phyloP scores from a whole-genome alignment of 2,888 invertebrate species.

The Chrysolina americana region DNA sequence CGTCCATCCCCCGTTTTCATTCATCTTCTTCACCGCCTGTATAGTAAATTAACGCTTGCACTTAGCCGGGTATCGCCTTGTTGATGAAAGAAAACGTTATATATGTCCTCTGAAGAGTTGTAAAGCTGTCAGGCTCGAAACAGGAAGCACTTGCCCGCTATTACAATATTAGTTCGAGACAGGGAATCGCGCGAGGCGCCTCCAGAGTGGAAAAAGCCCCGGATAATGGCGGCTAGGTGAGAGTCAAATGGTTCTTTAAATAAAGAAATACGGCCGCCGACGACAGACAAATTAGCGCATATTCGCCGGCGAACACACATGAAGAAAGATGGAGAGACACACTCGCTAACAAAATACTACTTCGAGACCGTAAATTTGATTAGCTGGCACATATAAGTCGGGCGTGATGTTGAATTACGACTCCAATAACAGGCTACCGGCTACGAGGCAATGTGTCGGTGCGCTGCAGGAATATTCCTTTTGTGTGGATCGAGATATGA shows the following conservation, averaged over 20 bases:
- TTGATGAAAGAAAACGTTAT: slow-evolving; percentile 67
- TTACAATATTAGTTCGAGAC: slow-evolving; percentile 62
- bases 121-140: slow-evolving; percentile 66
- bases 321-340: slow-evolving; percentile 61
- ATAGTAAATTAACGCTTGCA: slow-evolving; percentile 55
- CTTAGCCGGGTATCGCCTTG: slow-evolving; percentile 51
- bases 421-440: slow-evolving; percentile 57
- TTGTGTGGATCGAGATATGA: slow-evolving; percentile 29
- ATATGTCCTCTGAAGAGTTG: slow-evolving; percentile 61
- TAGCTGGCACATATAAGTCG: slow-evolving; percentile 68
- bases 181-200: slow-evolving; percentile 62
- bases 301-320: slow-evolving; percentile 52
- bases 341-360: slow-evolving; percentile 58
- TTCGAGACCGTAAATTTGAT: slow-evolving; percentile 67
- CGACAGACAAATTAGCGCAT: slow-evolving; percentile 69
- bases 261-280: slow-evolving; percentile 68
- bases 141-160: slow-evolving; percentile 64
- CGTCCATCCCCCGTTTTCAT: neutral
- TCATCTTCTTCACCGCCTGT: slow-evolving; percentile 25
- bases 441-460: slow-evolving; percentile 37
- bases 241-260: slow-evolving; percentile 68
- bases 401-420: slow-evolving; percentile 66
- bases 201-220: slow-evolving; percentile 57
- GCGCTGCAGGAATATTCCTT: slow-evolving; percentile 42
- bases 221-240: slow-evolving; percentile 65